Base-by-base conservation (phyloP, 2,888 invertebrate species). In the Tridacna crocea region DNA sequence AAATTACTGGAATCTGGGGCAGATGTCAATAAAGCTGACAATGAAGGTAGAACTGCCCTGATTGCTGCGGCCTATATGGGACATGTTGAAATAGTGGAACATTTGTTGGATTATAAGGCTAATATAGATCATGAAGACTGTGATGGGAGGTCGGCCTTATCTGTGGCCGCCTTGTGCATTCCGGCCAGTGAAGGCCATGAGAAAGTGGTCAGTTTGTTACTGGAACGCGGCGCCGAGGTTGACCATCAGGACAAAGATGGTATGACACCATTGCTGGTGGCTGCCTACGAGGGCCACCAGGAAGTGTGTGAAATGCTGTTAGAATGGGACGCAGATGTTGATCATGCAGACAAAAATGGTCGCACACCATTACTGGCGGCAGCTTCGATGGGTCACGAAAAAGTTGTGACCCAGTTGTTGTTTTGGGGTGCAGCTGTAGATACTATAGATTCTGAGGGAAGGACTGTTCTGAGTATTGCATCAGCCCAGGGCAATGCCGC, bases 361-460 rank as follows among this genome's bases (percentile, higher is more conserved):
- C 89, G 94, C n/a, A 92, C 92, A 12, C 90, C 93, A 0, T 86
- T 94, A 58, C 90, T 94, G 78, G 93, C 93, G 2, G 98, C 98
- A 0, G 98, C 98, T 12, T 97, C 98, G 17, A 98, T 98, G 95
- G 98, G 98, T 0, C 98, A 98, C 94, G 97, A 97, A 36, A 96
- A 96, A 19, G 97, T 98, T 0, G 97, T 98, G 0, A 96, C 97
- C 22, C 95, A 98, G 87, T 95, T 99, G 87, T 95, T 99, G 85
- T 98, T 98, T 95, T 98, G 98, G 98, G 98, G 98, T 61, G 98
- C 98, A 84, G 97, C 98, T 92, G 98, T 98, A 75, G 99, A 99
- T 95, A 97, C 96, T 91, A 98, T 99, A 96, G 99, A 99, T 95
- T 96, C 96, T 6, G 98, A 98, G 94, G 99, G 99, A 0, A 96